A percentile compares a stretch with the other conserved stretches of the same genome.
Conservation (phyloP, 2,797 vertebrate genomes). For the Ciconia nigra region DNA sequence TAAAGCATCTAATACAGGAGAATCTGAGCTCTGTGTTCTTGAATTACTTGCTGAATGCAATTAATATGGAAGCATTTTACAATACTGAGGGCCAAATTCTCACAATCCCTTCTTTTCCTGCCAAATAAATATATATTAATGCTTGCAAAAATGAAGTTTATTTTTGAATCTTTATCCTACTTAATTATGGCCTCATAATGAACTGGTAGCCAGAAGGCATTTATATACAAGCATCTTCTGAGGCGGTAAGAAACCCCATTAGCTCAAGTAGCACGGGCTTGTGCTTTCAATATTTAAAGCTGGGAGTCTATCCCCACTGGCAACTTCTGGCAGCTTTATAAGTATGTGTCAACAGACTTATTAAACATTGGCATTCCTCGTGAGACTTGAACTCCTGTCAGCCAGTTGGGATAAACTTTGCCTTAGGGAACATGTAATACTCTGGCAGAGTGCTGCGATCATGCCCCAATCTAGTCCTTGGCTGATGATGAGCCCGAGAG, state of each 20-base stretch:
- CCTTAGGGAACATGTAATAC: not conserved
- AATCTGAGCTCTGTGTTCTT: not conserved
- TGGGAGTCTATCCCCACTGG: constrained; percentile 1
- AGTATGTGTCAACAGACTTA: constrained; percentile 18
- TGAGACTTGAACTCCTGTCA: constrained; percentile 3
- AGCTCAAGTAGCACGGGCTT: not conserved
- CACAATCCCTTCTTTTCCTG: not conserved
- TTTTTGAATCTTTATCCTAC: not conserved
- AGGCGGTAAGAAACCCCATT: not conserved
- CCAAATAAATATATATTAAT: not conserved
- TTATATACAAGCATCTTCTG: not conserved
- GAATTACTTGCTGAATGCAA: not conserved
- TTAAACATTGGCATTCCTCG: not conserved
- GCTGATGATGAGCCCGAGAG: not conserved
- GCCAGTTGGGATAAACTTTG: constrained; percentile 7
- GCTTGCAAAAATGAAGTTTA: not conserved
- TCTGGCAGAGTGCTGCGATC: not conserved
- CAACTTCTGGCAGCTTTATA: constrained; percentile 1
- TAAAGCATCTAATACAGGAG: not conserved
- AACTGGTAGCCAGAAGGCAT: not conserved
- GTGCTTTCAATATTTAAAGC: not conserved
- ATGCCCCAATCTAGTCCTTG: not conserved
- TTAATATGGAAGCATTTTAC: not conserved
- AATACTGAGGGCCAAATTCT: not conserved
- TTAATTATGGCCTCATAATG: not conserved